Percentiles rank a stretch among this genome's conserved stretches.
These are phyloP conservation scores for Triops longicaudatus DNA, from an alignment of 1,140 invertebrate species.

Conservation along the genomic window DNA sequence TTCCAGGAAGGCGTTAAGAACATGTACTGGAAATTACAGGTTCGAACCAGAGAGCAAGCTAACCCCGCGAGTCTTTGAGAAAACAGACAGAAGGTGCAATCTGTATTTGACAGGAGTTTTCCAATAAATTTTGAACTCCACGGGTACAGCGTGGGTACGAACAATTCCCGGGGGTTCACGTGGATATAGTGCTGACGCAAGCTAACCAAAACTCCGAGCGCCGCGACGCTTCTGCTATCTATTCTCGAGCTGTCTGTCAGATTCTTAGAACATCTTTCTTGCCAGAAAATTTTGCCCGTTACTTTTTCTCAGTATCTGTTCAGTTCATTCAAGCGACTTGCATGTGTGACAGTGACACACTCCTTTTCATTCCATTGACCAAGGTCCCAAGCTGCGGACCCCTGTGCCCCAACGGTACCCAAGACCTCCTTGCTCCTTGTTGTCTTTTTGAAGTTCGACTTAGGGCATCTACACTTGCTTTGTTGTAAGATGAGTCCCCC, in stretches of 20 bases:
- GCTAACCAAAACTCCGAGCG: not conserved
- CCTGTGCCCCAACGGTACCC: not conserved
- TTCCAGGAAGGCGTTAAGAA: not conserved
- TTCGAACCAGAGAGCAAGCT: not conserved
- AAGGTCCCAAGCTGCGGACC: not conserved
- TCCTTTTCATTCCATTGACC: conserved; percentile 4
- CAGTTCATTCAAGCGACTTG: conserved; percentile 7
- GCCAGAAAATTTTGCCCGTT: not conserved
- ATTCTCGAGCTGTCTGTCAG: not conserved
- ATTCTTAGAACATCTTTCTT: not conserved
- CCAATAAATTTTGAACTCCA: conserved; percentile 3
- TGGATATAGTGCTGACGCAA: conserved; percentile 2
- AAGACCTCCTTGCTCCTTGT: conserved; percentile 5
- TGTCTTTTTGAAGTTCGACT: not conserved
- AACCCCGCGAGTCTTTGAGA: not conserved
- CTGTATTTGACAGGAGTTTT: not conserved
- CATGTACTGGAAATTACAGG: not conserved
- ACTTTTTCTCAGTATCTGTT: not conserved
- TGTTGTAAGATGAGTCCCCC: not conserved
- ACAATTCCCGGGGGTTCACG: not conserved
- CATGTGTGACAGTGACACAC: conserved; percentile 11
- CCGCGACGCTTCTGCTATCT: not conserved
- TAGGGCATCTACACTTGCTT: not conserved
- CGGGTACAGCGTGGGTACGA: not conserved
- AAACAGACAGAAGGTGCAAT: not conserved